Percentiles rank a stretch among this genome's conserved stretches.
Conservation (phyloP, 2,113 vertebrate genomes). For the Connochaetes taurinus region DNA sequence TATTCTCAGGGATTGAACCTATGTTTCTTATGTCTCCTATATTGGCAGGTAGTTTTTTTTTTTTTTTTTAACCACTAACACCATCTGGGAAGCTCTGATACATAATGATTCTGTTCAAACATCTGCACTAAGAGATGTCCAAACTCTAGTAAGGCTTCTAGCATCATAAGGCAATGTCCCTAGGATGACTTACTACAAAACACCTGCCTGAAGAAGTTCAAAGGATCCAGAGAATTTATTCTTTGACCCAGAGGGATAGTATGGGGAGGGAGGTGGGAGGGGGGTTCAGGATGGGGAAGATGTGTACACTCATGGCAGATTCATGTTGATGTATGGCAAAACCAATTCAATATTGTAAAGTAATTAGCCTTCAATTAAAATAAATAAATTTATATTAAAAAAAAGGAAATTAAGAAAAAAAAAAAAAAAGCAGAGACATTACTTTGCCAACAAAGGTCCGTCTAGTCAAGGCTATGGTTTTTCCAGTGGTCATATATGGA, state of each 20-base stretch:
- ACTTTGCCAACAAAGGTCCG: no score
- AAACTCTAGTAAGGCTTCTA: not conserved
- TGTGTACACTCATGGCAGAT: no score
- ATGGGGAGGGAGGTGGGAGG: no score
- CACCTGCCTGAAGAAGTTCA: not conserved
- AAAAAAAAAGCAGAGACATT: no score
- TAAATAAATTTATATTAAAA: no score
- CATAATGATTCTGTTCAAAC: not conserved
- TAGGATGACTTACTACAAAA: not conserved
- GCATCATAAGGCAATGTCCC: not conserved
- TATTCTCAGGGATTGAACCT: not conserved
- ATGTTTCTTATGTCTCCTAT: not conserved
- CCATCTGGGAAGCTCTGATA: not conserved
- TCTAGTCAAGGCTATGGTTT: no score
- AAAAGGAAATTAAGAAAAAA: no score
- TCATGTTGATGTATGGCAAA: no score
- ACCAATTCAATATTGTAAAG: no score
- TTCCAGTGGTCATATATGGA: no score
- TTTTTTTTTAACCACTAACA: not conserved
- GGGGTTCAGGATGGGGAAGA: no score
- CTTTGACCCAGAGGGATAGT: not conserved
- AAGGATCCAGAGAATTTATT: not conserved
- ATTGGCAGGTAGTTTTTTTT: not conserved
- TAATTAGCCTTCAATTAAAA: no score
- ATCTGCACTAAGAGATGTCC: not conserved